Percentiles rank a stretch among this genome's conserved stretches.
These are phyloP conservation scores for Muntiacus muntjak DNA, from an alignment of 2,113 vertebrate species.

Conservation along the genomic window DNA sequence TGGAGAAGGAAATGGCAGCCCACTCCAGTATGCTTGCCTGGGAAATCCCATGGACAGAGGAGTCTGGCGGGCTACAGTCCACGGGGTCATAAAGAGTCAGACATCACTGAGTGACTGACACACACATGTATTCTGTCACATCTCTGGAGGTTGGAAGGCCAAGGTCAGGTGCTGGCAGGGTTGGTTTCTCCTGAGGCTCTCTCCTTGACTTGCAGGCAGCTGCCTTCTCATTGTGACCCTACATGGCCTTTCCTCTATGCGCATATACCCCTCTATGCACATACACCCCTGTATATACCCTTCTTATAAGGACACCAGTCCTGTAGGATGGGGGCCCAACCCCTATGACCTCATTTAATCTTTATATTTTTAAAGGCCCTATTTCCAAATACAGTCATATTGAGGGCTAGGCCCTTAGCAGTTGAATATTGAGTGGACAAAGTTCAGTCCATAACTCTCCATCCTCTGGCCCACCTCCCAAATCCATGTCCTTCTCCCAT, in stretches of 20 bases:
- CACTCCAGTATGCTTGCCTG: background rate
- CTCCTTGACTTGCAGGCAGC: background rate
- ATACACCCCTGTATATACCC: too few relatives aligned
- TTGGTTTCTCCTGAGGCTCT: background rate
- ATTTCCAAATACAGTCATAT: background rate
- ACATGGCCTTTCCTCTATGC: background rate
- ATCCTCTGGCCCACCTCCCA: background rate
- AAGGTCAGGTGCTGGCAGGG: background rate
- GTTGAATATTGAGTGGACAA: background rate
- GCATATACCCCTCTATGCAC: fast-evolving
- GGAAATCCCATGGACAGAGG: background rate
- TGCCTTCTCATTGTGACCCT: background rate
- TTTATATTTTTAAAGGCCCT: background rate
- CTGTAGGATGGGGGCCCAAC: background rate
- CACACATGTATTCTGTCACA: background rate
- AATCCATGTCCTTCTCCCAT: background rate
- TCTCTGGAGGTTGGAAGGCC: background rate
- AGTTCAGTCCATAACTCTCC: background rate
- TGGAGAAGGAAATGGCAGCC: background rate
- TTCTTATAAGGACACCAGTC: background rate
- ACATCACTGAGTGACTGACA: background rate
- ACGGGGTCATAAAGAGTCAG: background rate
- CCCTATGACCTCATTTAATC: background rate
- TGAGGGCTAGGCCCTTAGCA: background rate
- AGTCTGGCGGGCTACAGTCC: background rate